Evolutionary conservation across 35 echinoderm and acorn worm genomes (phyloP), one percentile per base, ranked within the genome.

Genomic region (Lytechinus pictus): DNA sequence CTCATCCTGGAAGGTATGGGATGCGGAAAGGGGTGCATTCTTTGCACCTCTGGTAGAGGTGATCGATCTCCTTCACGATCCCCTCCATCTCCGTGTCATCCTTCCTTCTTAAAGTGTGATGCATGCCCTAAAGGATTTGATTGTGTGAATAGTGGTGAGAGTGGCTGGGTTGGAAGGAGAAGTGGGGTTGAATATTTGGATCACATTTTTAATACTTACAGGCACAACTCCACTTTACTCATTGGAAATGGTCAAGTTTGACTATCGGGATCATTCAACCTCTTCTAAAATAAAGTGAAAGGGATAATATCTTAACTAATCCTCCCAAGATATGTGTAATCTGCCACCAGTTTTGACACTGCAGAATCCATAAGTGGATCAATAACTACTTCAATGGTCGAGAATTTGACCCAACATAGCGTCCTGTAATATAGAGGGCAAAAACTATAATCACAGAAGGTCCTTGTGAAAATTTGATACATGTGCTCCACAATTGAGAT

Each of bases 1-100:
- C 21, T 93, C 92, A 93, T 93, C 55, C 66, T 79, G 66, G 27
- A 10, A 93, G 92, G 92, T 54, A 93, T 16, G 57, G 57, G 19
- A 93, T 16, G n/a, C 1, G 53, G 55, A 93, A 54, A 28, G 55
- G 92, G 54, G 52, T 16, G 66, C 66, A 24, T 79, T 79, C 66
- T 79, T 79, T 24, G 66, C 66, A 79, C 66, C 66, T 79, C 66
- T 79, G 66, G 66, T 79, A 24, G 66, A 24, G 12, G 66, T 24
- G 66, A 79, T 79, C 66, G 66, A 79, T 79, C 66, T 79, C 66
- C 53, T 93, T 57, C 27, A 93, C 92, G 53, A 54, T 57, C 53
- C 13, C 55, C 27, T 54, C 55, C 54, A 93, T 93, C 55, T 9
- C 10, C 88, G 88, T 54, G 88, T 57, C 92, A 54, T 54, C 92